Percentiles rank a stretch among this genome's conserved stretches.
phyloP scores from a whole-genome alignment of 2,888 invertebrate genomes.

The Steromphala cineraria region DNA sequence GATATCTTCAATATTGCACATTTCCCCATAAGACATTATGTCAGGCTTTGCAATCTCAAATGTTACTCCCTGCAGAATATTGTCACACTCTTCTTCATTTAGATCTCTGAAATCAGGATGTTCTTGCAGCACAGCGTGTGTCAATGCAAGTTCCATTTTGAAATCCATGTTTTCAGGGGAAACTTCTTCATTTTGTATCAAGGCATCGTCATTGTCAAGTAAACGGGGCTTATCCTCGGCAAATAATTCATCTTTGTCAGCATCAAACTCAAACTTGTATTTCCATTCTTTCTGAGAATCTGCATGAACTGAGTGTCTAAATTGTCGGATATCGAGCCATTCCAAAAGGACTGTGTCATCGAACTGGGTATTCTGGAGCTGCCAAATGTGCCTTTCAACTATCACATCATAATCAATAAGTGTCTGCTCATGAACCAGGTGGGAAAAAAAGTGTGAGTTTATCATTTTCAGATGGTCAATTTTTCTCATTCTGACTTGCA shows the following conservation, averaged over 20 bases:
- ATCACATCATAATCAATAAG: neutral
- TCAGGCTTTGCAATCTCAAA: neutral
- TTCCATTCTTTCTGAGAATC: neutral
- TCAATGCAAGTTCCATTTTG: neutral
- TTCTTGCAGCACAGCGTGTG: neutral
- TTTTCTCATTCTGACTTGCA: neutral
- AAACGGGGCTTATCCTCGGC: neutral
- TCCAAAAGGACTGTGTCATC: neutral
- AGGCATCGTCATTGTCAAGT: neutral
- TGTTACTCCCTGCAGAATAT: too few species aligned
- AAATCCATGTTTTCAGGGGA: neutral
- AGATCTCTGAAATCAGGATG: too few species aligned
- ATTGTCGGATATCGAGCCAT: neutral
- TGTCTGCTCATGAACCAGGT: too few species aligned
- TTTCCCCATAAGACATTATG: conserved; percentile 19
- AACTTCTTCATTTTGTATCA: neutral
- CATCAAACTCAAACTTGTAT: neutral
- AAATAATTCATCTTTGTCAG: neutral
- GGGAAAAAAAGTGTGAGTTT: too few species aligned
- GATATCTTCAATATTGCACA: conserved; percentile 34
- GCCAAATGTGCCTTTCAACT: neutral
- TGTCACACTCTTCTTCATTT: too few species aligned
- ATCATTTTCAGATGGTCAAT: neutral
- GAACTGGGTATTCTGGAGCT: neutral
- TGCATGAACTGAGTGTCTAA: neutral